phyloP scores from a whole-genome alignment of 2,888 invertebrate species.

The Laothoe populi region DNA sequence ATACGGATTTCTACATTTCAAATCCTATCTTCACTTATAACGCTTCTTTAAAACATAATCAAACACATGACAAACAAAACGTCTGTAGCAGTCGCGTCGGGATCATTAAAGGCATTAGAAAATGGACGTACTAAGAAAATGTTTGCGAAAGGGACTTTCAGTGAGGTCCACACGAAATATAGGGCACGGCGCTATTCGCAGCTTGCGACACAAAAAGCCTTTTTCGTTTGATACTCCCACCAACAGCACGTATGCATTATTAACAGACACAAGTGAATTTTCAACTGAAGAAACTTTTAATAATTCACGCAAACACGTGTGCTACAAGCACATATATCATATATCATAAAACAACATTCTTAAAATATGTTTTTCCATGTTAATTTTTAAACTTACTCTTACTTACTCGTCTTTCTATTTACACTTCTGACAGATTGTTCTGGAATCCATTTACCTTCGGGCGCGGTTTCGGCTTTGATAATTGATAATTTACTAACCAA shows the following conservation, averaged over 20 bases:
- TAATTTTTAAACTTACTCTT: too few species aligned
- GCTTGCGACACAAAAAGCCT: conserved; percentile 74
- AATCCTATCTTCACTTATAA: neutral
- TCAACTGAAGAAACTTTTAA: conserved; percentile 7
- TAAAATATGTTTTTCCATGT: too few species aligned
- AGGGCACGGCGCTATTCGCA: conserved; percentile 67
- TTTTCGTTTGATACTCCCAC: conserved; percentile 57
- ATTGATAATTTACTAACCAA: too few species aligned
- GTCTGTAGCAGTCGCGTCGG: neutral
- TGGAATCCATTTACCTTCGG: too few species aligned
- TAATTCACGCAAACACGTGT: conserved; percentile 1
- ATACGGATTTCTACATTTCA: neutral
- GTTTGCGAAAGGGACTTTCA: conserved; percentile 50
- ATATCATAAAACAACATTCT: neutral
- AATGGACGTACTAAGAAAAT: conserved; percentile 37
- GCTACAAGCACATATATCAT: neutral
- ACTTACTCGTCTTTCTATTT: too few species aligned
- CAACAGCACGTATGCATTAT: conserved; percentile 53
- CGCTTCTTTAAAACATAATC: neutral
- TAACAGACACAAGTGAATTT: conserved; percentile 42
- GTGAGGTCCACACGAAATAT: conserved; percentile 71
- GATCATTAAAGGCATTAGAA: conserved; percentile 15
- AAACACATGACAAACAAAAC: neutral
- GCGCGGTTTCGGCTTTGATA: too few species aligned
- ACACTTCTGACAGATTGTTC: too few species aligned